Base-by-base conservation (phyloP, 2,797 vertebrate species). In the Dermochelys coriacea region DNA sequence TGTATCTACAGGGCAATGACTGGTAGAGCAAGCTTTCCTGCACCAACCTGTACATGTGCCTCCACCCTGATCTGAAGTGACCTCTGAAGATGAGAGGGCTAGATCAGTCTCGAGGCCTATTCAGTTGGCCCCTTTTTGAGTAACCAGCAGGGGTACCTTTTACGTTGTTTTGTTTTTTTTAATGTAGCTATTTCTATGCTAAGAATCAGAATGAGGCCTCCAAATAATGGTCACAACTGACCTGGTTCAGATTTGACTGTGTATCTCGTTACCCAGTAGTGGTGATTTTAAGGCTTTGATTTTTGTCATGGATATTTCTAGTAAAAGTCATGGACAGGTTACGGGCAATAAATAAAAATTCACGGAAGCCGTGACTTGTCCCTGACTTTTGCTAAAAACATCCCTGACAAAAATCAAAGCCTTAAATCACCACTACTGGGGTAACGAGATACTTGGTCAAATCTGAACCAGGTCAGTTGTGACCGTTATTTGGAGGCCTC, bases 101-200 rank as follows among this genome's bases (percentile, higher is more conserved):
- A 2, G 41, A 11, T 84, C 11, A 1, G 1, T 81, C n/a, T 81
- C 9, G 8, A 2, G 91, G 79, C 16, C 59, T 7, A 0, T 77
- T 47, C 45, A 29, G 23, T 29, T 29, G 41, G 41, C 41, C 25
- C 6, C 25, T 45, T 25, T 47, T 75, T 47, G 41, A 29, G n/a
- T 47, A 16, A 47, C 45, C 19, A 47, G 41, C 25, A 47, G 6
- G 45, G 25, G 41, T 75, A 45, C 27, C 8, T 16, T 75, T 75
- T 29, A 41, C 37, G 37, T 16, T 45, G 7, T 29, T 75, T n/a
- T n/a, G n/a, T 2, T 7, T 45, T 75, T 41, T 68, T 47, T 75
- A 29, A 8, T 75, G 12, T 47, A 27, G 45, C 41, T 75, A 16
- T 47, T 47, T 75, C 45, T 45, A n/a, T 68, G 64, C 27, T 47